These are phyloP conservation scores for Pseudomyrmex pallidus DNA, from an alignment of 1,140 invertebrate species.

Conservation along the genomic window DNA sequence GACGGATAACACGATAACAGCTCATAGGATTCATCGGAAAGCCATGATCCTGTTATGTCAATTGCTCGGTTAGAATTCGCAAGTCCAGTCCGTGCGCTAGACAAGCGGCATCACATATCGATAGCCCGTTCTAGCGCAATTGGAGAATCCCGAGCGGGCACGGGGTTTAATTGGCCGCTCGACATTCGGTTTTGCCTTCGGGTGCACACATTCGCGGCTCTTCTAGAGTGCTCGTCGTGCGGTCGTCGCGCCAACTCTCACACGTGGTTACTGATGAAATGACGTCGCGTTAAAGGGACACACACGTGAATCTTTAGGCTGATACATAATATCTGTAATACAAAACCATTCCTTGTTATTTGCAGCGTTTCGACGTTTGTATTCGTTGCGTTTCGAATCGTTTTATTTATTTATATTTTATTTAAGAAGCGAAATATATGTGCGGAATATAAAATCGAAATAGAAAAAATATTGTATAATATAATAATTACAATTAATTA, in stretches of 20 bases:
- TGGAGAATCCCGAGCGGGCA: conserved; percentile 43
- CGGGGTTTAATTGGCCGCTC: conserved; percentile 67
- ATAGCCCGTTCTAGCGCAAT: conserved; percentile 16
- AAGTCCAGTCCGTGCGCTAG: conserved; percentile 18
- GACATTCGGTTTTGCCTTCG: conserved; percentile 43
- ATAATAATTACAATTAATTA: too few species aligned
- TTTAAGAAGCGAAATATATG: background rate
- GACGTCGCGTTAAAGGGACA: conserved; percentile 33
- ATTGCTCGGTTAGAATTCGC: conserved; percentile 49
- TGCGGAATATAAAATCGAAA: background rate
- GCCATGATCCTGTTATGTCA: conserved; percentile 58
- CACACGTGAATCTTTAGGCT: conserved; percentile 14
- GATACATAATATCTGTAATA: background rate
- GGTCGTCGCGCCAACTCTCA: conserved; percentile 61
- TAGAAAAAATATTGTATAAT: background rate
- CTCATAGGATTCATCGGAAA: conserved; percentile 47
- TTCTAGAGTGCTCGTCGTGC: conserved; percentile 28
- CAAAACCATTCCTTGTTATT: background rate
- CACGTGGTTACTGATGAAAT: conserved; percentile 63
- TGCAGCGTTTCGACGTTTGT: background rate
- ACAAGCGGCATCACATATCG: conserved; percentile 27
- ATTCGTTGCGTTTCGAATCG: background rate
- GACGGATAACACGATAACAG: conserved; percentile 35
- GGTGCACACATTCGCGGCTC: conserved; percentile 51
- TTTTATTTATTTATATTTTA: background rate